Percentiles rank a stretch among this genome's conserved stretches.
Conservation (phyloP, 2,797 vertebrate species). For the Sebastiscus albofasciatus region DNA sequence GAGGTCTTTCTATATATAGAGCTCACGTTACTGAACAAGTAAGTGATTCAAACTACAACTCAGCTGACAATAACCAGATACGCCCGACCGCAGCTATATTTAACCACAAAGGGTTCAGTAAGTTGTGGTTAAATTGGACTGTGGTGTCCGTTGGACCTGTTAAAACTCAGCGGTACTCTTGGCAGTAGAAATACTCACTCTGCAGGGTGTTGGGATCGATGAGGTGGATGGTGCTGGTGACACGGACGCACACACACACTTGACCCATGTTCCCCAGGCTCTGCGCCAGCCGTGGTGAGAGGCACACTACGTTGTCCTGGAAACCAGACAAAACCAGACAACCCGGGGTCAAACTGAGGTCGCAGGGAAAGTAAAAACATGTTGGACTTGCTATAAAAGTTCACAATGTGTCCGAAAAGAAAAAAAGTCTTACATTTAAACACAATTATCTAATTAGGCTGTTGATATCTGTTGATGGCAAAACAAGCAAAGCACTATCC, state of each 20-base stretch:
- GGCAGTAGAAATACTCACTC: constrained; percentile 82
- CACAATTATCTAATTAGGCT: not conserved
- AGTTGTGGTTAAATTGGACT: not conserved
- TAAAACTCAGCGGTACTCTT: not conserved
- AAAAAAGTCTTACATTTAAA: not conserved
- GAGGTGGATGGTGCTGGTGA: constrained; percentile 94
- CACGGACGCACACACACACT: constrained; percentile 93
- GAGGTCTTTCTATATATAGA: not conserved
- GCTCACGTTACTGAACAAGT: not conserved
- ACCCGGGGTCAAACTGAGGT: constrained; percentile 14
- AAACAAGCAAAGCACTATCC: not conserved
- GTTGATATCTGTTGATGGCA: not conserved
- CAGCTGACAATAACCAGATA: not conserved
- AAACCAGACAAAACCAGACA: constrained; percentile 35
- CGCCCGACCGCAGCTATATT: not conserved
- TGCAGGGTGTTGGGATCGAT: constrained; percentile 95
- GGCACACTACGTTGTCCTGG: constrained; percentile 96
- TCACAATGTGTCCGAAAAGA: not conserved
- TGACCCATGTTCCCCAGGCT: constrained; percentile 97
- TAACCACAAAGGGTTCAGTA: not conserved
- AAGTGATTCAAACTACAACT: not conserved
- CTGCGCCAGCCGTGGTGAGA: constrained; percentile 94
- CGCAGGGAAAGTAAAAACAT: not conserved
- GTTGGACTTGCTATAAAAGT: not conserved
- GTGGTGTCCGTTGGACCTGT: not conserved